Base-by-base conservation (phyloP, 2,888 invertebrate species). In the Zaprionus bogoriensis region DNA sequence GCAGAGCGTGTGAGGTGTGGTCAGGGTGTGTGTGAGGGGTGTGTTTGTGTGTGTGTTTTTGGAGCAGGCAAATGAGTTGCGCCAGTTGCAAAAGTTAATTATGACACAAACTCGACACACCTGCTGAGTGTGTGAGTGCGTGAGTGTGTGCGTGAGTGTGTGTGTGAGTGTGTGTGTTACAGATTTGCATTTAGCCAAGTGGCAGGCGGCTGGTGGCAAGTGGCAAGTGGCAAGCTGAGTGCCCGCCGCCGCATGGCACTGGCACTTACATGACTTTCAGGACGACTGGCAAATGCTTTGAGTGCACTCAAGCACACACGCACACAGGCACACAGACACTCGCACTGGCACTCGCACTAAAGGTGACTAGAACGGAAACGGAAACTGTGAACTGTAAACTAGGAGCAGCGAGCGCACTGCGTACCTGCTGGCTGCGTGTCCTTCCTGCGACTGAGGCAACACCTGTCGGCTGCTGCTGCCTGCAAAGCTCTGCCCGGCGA, bases 371-470 rank as follows among this genome's bases (percentile, higher is more conserved):
- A 36, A 12, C 17, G 1, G 10, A 12, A n/a, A 10, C 28, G n/a
- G n/a, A 30, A 12, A 14, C 32, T 32, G 14, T 7, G 27, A n/a
- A n/a, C n/a, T n/a, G n/a, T n/a, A n/a, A n/a, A 27, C 27, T 46
- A 20, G 47, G 27, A 27, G 46, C n/a, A 36, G 41, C 42, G 54
- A 41, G n/a, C 44, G 46, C n/a, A n/a, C n/a, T n/a, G n/a, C 58
- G 59, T 85, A 88, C 88, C 87, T 85, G 73, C 67, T 66, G 66
- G 65, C 46, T 67, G 70, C 73, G 69, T 78, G 83, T 87, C 80
- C 88, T 77, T 74, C 68, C 51, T 62, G 68, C 77, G 71, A 86
- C 86, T 86, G 80, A 72, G 23, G 53, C 83, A 83, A 84, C 87
- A 87, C 88, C 88, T 84, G 85, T 78, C 87, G 88, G 64, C 58